Base-by-base conservation (phyloP, 2,888 invertebrate genomes). In the Sabellastarte sp. region DNA sequence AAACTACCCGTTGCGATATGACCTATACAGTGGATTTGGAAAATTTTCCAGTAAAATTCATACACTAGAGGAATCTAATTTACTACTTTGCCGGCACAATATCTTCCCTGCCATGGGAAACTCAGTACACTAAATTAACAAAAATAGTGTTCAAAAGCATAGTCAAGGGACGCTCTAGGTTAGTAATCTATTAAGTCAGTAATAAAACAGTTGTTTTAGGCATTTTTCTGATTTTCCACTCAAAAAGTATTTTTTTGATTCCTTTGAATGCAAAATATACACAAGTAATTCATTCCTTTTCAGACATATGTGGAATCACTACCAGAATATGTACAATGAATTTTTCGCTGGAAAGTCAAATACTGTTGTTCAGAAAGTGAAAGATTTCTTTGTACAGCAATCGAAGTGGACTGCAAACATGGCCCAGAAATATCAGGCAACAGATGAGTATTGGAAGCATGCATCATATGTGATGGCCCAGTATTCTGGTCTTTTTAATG, bases 291-390 rank as follows among this genome's bases (percentile, higher is more conserved):
- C 10, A 41, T 31, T 41, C 24, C 28, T 32, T 73, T 73, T 3
- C 71, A 81, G 80, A 68, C 73, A 76, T 56, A 80, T 80, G 41
- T 77, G 76, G 66, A 68, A 77, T 33, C 75, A 79, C 52, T 80
- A 74, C 63, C 63, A 70, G 50, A 81, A 81, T 64, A 53, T 78
- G 3, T 65, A 72, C 24, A 66, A 63, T 15, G 75, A 76, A 56
- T 63, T 73, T 32, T 31, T 68, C 15, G 50, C 1, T 57, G 66
- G 32, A 56, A 60, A 15, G 1, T 26, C 24, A 20, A 3, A 59
- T 20, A 55, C 60, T 2, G 24, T 69, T 3, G 63, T 69, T n/a
- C 63, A 63, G 3, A 66, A 71, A 32, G 50, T 76, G 31, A 68
- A 69, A 32, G 59, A 71, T 29, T 79, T 77, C 62, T 74, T 80